These are phyloP conservation scores for Hydriomena furcata DNA, from an alignment of 2,888 invertebrate genomes.

Conservation along the genomic window DNA sequence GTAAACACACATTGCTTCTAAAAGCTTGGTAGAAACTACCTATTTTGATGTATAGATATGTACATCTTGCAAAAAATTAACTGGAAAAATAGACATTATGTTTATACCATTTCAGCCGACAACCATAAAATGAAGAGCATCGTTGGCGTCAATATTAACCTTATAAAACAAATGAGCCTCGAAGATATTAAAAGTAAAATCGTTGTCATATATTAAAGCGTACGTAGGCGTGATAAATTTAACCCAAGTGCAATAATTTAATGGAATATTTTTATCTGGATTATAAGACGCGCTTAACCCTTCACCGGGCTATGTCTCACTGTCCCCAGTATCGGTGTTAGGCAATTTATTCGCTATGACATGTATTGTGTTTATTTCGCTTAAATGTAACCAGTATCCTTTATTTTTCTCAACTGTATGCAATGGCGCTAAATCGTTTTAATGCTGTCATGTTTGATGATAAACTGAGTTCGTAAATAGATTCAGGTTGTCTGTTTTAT, in stretches of 20 bases:
- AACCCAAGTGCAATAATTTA: conserved; percentile 47
- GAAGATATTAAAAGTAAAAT: conserved; percentile 44
- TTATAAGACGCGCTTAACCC: conserved; percentile 49
- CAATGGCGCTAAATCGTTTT: conserved; percentile 50
- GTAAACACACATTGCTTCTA: no score
- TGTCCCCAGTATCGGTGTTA: conserved; percentile 60
- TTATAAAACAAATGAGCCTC: conserved; percentile 14
- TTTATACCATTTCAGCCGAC: conserved; percentile 5
- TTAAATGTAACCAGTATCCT: conserved; percentile 48
- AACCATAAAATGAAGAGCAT: conserved; percentile 11
- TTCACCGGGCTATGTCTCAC: conserved; percentile 58
- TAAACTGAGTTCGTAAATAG: conserved; percentile 41
- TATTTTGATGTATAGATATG: no score
- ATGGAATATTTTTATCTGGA: conserved; percentile 57
- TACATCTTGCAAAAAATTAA: conserved; percentile 44
- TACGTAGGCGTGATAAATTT: conserved; percentile 51
- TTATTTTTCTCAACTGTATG: conserved; percentile 57
- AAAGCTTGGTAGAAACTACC: no score
- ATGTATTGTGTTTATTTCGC: conserved; percentile 60
- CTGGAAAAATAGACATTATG: conserved; percentile 40
- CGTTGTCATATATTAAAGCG: conserved; percentile 38
- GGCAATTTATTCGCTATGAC: conserved; percentile 69
- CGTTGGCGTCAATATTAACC: conserved; percentile 12
- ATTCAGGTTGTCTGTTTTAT: conserved; percentile 39
- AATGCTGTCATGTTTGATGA: conserved; percentile 54